Percentiles rank a stretch among this genome's conserved stretches.
phyloP scores from a whole-genome alignment of 1,140 invertebrate species.

The Hyles vespertilio region DNA sequence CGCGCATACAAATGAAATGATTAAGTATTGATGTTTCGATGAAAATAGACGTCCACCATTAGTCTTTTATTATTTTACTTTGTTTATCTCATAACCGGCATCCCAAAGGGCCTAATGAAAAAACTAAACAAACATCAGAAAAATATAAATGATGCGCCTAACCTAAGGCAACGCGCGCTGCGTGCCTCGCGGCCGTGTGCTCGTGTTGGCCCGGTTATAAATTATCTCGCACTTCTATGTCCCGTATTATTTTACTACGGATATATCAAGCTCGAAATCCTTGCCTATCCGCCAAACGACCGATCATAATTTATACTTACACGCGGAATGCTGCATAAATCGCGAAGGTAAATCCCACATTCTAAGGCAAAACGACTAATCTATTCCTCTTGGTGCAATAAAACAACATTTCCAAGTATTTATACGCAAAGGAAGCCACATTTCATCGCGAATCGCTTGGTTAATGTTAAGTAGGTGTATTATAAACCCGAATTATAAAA shows the following conservation, averaged over 20 bases:
- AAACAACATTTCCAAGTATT: constrained; percentile 13
- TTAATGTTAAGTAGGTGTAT: too few relatives aligned
- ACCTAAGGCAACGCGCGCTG: constrained; percentile 57
- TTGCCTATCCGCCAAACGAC: constrained; percentile 46
- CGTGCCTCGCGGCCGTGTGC: constrained; percentile 47
- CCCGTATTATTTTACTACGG: constrained; percentile 62
- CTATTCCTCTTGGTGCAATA: constrained; percentile 23
- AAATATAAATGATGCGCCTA: constrained; percentile 72
- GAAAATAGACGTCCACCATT: constrained; percentile 56
- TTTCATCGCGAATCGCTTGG: too few relatives aligned
- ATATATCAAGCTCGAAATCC: constrained; percentile 63
- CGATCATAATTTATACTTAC: constrained; percentile 57
- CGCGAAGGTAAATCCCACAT: constrained; percentile 35
- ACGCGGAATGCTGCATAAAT: constrained; percentile 37
- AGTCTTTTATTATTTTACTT: constrained; percentile 62
- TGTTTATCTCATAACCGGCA: constrained; percentile 62
- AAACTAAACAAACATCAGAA: constrained; percentile 69
- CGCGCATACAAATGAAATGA: constrained; percentile 57
- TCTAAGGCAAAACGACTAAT: constrained; percentile 29
- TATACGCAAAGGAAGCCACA: too few relatives aligned
- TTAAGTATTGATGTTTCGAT: constrained; percentile 58
- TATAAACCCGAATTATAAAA: too few relatives aligned
- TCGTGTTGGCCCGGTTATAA: constrained; percentile 63
- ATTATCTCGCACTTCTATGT: constrained; percentile 64
- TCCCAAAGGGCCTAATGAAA: constrained; percentile 55